Evolutionary conservation across 2,113 vertebrate species (phyloP), one percentile per base, ranked within the genome.

Genomic region (Cygnus buccinator): DNA sequence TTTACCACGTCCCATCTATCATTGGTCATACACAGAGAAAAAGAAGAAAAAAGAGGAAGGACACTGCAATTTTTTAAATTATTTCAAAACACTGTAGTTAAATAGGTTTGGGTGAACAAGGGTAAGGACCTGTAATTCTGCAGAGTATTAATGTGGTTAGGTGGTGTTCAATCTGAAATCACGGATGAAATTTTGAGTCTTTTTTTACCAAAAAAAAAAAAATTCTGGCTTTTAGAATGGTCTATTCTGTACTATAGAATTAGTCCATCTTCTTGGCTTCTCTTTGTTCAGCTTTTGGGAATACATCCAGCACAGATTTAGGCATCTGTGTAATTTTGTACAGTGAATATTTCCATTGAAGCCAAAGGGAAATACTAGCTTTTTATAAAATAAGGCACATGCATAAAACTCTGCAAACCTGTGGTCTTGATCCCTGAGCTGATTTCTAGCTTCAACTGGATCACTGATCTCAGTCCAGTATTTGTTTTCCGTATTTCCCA

Each of bases 211-310:
- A 92, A 76, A 48, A 48, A 21, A 46, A 44, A 44, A 41, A 41
- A 41, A 41, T 26, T 74, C 37, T 92, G 26, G 11, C 44, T 73
- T 85, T 58, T 58, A 37, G 28, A 83, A 58, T 41, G 41, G n/a
- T 84, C 12, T 62, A 4, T 86, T 95, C 41, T 74, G 62, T 75
- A 23, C 18, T 62, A 6, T n/a, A 48, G 44, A 66, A 77, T 46
- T 66, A 58, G 59, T 58, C 25, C 13, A 46, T 86, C 67, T 66
- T 83, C 82, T 86, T 96, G 90, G 82, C 91, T 83, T 43, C 72
- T 43, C 72, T 89, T 92, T 77, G 35, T 62, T 86, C 55, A 81
- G 85, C 21, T 88, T 93, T 93, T 86, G 85, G 83, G 95, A 93
- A 46, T 25, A 2, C 9, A 19, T 86, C 83, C 92, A 97, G 91